Evolutionary conservation across 2,113 vertebrate genomes (phyloP).

Genomic region (Sakesphorus luctuosus): DNA sequence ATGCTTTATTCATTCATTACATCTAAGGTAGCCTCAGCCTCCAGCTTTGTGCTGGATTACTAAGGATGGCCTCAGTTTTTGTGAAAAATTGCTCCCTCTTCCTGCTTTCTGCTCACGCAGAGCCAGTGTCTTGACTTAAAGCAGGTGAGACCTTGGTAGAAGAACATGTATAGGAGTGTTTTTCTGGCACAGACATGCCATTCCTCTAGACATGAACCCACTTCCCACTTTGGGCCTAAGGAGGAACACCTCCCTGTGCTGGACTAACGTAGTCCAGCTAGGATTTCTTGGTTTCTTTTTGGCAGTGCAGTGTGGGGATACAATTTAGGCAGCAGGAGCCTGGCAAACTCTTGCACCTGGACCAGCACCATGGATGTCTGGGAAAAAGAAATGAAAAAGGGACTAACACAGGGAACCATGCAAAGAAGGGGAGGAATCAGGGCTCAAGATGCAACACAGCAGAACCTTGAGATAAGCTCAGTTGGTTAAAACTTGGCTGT

Average conservation of each 20-base stretch:
- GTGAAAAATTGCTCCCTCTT: neutral
- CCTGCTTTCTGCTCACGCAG: neutral
- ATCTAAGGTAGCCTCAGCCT: neutral
- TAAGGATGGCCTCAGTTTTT: neutral
- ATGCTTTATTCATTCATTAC: neutral
- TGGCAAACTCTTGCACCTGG: neutral
- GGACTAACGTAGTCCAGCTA: neutral
- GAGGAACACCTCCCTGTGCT: neutral
- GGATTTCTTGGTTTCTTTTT: neutral
- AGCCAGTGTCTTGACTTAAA: neutral
- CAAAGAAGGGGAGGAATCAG: neutral
- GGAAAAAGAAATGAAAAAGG: neutral
- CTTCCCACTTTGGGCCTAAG: neutral
- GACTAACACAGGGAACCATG: neutral
- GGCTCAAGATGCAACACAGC: neutral
- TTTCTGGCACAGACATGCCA: neutral
- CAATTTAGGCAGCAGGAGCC: neutral
- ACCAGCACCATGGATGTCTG: neutral
- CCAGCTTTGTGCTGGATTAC: neutral
- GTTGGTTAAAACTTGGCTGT: no score
- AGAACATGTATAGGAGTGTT: neutral
- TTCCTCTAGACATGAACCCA: neutral
- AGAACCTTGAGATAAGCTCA: neutral
- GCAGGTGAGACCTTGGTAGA: neutral
- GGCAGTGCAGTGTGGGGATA: neutral